Evolutionary conservation across 2,113 vertebrate genomes (phyloP).

Genomic region (Parus major): DNA sequence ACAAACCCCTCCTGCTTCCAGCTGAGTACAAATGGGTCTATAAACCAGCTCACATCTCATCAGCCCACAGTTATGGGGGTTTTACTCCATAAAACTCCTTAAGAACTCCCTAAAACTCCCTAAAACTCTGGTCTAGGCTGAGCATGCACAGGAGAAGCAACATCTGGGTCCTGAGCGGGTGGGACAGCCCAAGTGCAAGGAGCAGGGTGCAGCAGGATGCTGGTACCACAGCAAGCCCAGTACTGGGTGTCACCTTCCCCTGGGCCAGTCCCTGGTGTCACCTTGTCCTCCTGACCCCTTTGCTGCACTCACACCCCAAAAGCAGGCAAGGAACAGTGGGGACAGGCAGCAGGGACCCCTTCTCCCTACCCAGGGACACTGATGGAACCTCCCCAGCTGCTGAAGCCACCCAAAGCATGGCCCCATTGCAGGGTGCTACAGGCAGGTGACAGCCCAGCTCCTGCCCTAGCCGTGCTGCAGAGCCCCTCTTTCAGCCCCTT

Average conservation of each 20-base stretch:
- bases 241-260: not conserved
- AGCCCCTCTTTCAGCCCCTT: not conserved
- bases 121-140: not conserved
- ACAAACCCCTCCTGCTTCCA: not conserved
- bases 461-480: not conserved
- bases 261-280: not conserved
- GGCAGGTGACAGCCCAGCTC: not conserved
- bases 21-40: rapidly evolving
- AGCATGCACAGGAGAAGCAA: not conserved
- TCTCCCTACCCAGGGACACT: not conserved
- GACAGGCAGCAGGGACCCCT: not conserved
- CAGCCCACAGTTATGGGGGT: not conserved
- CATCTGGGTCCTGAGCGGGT: not conserved
- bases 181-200: not conserved
- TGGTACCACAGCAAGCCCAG: not conserved
- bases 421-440: not conserved
- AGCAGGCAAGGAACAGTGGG: not conserved
- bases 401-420: not conserved
- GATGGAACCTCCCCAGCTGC: not conserved
- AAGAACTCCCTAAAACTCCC: not conserved
- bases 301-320: not conserved
- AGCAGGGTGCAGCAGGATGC: not conserved
- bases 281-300: not conserved
- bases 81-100: not conserved
- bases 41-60: not conserved